These are phyloP conservation scores for Nasonia longicornis DNA, from an alignment of 1,140 invertebrate species.

Conservation along the genomic window DNA sequence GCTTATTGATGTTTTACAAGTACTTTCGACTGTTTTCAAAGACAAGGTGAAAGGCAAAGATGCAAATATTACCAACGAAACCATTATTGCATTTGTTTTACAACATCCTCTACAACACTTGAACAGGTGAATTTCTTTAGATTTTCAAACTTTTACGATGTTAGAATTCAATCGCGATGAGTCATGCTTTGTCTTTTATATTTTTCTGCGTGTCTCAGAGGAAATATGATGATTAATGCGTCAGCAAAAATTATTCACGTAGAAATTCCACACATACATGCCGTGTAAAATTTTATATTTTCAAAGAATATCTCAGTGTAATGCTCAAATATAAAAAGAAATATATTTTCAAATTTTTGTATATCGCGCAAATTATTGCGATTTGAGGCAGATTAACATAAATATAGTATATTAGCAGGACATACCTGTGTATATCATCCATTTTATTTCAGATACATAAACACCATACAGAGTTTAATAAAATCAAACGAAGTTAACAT, in stretches of 20 bases:
- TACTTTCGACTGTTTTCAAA: conserved; percentile 73
- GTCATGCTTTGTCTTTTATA: background rate
- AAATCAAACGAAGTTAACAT: conserved; percentile 59
- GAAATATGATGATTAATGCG: too few relatives aligned
- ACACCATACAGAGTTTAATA: conserved; percentile 61
- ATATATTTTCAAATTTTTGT: too few relatives aligned
- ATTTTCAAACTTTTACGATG: conserved; percentile 23
- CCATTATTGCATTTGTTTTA: conserved; percentile 72
- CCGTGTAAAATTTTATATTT: too few relatives aligned
- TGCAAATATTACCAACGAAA: conserved; percentile 71
- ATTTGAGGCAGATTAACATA: too few relatives aligned
- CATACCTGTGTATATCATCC: background rate
- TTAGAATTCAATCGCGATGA: conserved; percentile 1
- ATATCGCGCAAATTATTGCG: too few relatives aligned
- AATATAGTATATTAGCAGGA: too few relatives aligned
- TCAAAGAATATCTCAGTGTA: too few relatives aligned
- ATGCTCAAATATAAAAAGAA: too few relatives aligned
- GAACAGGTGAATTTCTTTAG: conserved; percentile 67
- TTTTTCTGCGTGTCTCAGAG: conserved; percentile 1
- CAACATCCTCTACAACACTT: conserved; percentile 73
- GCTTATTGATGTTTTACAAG: conserved; percentile 72
- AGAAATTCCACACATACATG: too few relatives aligned
- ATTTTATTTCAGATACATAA: conserved; percentile 57
- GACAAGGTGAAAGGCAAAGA: conserved; percentile 69
- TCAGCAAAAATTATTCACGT: too few relatives aligned